A percentile compares a stretch with the other conserved stretches of the same genome.
These are phyloP conservation scores for Eremobia ochroleuca DNA, from an alignment of 2,888 invertebrate genomes.

Conservation along the genomic window DNA sequence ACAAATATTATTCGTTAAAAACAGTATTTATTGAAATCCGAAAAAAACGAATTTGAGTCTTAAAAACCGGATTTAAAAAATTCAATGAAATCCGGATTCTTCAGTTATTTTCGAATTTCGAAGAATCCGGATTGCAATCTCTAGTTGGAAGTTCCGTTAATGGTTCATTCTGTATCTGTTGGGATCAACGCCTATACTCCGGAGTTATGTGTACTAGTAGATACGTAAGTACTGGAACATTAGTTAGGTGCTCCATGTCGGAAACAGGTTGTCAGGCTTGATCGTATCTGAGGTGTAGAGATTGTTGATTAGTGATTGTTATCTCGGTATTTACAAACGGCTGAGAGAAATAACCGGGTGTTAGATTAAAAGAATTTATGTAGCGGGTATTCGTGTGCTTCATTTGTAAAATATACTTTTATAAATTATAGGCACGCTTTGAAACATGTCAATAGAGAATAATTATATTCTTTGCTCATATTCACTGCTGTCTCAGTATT, in stretches of 20 bases:
- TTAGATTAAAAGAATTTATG: not conserved
- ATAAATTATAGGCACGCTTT: not conserved
- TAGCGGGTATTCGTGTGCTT: not conserved
- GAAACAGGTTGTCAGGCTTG: not conserved
- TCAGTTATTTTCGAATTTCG: no score
- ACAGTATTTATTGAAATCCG: no score
- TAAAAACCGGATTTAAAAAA: no score
- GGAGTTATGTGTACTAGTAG: not conserved
- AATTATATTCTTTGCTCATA: no score
- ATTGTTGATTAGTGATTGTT: conserved; percentile 26
- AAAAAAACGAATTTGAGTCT: no score
- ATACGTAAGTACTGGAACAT: not conserved
- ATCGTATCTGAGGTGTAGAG: conserved; percentile 22
- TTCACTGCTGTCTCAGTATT: not conserved
- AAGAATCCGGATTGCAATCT: no score
- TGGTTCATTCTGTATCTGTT: conserved; percentile 34
- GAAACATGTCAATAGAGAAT: not conserved
- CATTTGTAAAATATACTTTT: not conserved
- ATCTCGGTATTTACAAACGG: conserved; percentile 21
- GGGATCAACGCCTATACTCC: not conserved
- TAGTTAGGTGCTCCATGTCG: conserved; percentile 10
- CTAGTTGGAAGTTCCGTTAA: conserved; percentile 39
- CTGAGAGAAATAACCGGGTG: not conserved
- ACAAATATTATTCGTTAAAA: no score
- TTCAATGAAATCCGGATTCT: no score